Percentiles rank a stretch among this genome's conserved stretches.
Conservation (phyloP, 2,888 invertebrate species). For the Sericinus montela region DNA sequence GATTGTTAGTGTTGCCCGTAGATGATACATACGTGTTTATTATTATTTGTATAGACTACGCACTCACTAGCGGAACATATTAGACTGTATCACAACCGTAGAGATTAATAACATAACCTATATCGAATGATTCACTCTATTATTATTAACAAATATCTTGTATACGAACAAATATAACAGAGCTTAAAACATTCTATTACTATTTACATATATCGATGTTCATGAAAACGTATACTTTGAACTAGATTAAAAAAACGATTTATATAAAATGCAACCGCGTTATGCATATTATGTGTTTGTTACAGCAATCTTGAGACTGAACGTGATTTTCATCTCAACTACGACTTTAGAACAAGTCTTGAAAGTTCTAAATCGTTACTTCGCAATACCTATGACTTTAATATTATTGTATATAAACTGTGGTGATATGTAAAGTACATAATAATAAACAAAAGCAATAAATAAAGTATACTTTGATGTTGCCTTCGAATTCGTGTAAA, state of each 20-base stretch:
- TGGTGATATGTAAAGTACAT: conserved; percentile 76
- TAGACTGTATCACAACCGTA: conserved; percentile 56
- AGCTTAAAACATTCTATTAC: conserved; percentile 69
- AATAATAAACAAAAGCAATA: conserved; percentile 74
- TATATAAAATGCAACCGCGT: conserved; percentile 10
- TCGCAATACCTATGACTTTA: conserved; percentile 31
- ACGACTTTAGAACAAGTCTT: conserved; percentile 37
- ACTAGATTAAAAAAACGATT: conserved; percentile 17
- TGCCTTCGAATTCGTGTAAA: conserved; percentile 73
- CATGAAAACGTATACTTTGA: conserved; percentile 36
- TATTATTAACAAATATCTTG: conserved; percentile 54
- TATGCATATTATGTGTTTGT: conserved; percentile 5
- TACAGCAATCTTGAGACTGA: conserved; percentile 56
- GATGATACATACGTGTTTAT: conserved; percentile 41
- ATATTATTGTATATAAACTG: conserved; percentile 61
- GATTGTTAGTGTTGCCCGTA: conserved; percentile 69
- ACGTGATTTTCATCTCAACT: conserved; percentile 47
- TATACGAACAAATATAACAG: conserved; percentile 77
- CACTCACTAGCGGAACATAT: conserved; percentile 60
- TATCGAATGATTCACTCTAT: conserved; percentile 52
- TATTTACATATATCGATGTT: conserved; percentile 51
- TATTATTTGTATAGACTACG: conserved; percentile 52
- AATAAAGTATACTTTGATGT: conserved; percentile 78
- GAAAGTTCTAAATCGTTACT: conserved; percentile 46
- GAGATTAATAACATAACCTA: conserved; percentile 45